Evolutionary conservation across 2,113 vertebrate genomes (phyloP).

Genomic region (Protobothrops flavoviridis): DNA sequence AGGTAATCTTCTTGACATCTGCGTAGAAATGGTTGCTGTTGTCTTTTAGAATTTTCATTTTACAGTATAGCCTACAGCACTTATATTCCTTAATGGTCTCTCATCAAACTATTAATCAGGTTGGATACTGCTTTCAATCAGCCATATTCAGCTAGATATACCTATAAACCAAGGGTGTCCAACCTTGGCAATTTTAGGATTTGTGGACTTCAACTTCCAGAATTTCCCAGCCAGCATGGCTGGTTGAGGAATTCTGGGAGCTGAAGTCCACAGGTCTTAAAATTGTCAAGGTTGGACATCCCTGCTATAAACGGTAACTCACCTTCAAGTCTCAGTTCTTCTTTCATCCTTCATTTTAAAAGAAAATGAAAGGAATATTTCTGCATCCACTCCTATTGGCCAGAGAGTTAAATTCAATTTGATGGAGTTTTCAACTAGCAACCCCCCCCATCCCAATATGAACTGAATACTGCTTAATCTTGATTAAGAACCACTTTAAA

Average conservation of each 20-base stretch:
- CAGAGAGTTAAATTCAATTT: background rate
- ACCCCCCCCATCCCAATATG: background rate
- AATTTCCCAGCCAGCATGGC: background rate
- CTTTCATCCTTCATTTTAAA: background rate
- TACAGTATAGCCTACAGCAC: background rate
- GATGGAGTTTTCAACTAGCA: background rate
- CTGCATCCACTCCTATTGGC: background rate
- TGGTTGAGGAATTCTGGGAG: background rate
- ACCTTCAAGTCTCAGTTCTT: background rate
- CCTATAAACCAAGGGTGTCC: background rate
- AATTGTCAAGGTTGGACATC: background rate
- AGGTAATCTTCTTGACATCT: background rate
- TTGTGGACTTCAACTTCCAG: background rate
- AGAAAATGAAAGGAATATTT: background rate
- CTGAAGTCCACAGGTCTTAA: background rate
- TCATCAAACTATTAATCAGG: background rate
- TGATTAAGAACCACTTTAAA: background rate
- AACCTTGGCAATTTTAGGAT: background rate
- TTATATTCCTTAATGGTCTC: background rate
- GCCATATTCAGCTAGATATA: background rate
- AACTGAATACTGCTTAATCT: background rate
- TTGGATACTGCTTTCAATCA: background rate
- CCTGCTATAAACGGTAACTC: background rate
- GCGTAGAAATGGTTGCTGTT: background rate
- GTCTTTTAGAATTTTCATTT: background rate